Evolutionary conservation across 2,888 invertebrate species (phyloP).

Genomic region (Apodemia mormo): DNA sequence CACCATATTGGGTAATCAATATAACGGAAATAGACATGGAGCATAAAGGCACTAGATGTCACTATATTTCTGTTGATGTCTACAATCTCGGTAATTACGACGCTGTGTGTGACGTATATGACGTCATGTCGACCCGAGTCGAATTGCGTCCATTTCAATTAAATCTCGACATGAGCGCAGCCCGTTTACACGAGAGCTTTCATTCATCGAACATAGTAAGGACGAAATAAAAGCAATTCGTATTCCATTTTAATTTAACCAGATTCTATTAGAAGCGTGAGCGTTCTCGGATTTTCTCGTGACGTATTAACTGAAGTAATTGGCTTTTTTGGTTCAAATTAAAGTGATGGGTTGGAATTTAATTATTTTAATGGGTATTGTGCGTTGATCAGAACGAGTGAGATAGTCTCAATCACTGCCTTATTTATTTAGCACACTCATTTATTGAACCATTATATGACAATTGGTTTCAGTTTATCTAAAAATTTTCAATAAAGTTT

Average conservation of each 20-base stretch:
- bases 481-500: too few relatives aligned
- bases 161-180: slow-evolving; percentile 58
- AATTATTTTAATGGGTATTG: slow-evolving; percentile 1
- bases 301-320: slow-evolving; percentile 24
- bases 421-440: too few relatives aligned
- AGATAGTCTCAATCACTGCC: too few relatives aligned
- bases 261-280: slow-evolving; percentile 27
- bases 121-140: slow-evolving; percentile 44
- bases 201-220: slow-evolving; percentile 51
- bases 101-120: slow-evolving; percentile 44
- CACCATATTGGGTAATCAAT: not conserved
- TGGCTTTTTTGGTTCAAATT: slow-evolving; percentile 18
- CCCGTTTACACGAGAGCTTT: slow-evolving; percentile 54
- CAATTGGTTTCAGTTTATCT: too few relatives aligned
- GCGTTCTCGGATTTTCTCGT: slow-evolving; percentile 17
- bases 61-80: slow-evolving; percentile 51
- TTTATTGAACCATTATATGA: too few relatives aligned
- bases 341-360: slow-evolving; percentile 17
- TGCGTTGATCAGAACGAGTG: not conserved
- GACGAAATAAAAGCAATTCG: slow-evolving; percentile 42
- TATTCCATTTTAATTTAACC: slow-evolving; percentile 37
- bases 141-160: slow-evolving; percentile 69
- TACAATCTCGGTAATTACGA: slow-evolving; percentile 65
- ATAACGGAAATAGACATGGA: slow-evolving; percentile 1
- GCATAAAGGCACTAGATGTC: slow-evolving; percentile 59